phyloP scores from a whole-genome alignment of 2,113 vertebrate species.

The Psilopogon haemacephalus region DNA sequence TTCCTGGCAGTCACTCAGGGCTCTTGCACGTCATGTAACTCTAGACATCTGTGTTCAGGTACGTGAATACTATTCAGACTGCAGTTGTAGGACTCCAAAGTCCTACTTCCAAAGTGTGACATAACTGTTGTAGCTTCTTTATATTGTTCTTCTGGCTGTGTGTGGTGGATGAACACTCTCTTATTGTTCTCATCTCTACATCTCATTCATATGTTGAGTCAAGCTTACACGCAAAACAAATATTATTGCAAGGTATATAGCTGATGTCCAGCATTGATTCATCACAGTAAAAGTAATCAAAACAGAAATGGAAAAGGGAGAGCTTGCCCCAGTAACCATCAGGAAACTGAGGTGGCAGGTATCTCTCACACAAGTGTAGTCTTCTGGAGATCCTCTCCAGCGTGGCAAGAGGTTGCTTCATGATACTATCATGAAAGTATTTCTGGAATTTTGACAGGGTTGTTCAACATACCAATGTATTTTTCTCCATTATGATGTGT shows the following conservation, averaged over 20 bases:
- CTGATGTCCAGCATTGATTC: background rate
- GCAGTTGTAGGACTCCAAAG: background rate
- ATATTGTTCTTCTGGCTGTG: background rate
- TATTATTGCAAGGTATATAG: background rate
- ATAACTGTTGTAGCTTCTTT: background rate
- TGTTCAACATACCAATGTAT: rapidly evolving
- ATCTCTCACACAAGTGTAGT: rapidly evolving
- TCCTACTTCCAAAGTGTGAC: background rate
- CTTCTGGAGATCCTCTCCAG: background rate
- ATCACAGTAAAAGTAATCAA: background rate
- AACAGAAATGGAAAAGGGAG: background rate
- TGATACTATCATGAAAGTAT: background rate
- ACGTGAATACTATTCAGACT: background rate
- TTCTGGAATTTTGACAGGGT: background rate
- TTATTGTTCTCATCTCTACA: background rate
- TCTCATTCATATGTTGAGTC: background rate
- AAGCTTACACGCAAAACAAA: background rate
- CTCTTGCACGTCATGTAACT: background rate
- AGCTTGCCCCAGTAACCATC: background rate
- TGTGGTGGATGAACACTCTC: background rate
- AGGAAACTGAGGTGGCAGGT: background rate
- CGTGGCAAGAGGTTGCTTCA: background rate
- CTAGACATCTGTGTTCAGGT: background rate
- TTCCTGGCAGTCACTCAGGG: background rate
- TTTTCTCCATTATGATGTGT: background rate